Percentiles rank a stretch among this genome's conserved stretches.
Evolutionary conservation across 2,797 vertebrate species (phyloP).

Genomic region (Bradypus variegatus): DNA sequence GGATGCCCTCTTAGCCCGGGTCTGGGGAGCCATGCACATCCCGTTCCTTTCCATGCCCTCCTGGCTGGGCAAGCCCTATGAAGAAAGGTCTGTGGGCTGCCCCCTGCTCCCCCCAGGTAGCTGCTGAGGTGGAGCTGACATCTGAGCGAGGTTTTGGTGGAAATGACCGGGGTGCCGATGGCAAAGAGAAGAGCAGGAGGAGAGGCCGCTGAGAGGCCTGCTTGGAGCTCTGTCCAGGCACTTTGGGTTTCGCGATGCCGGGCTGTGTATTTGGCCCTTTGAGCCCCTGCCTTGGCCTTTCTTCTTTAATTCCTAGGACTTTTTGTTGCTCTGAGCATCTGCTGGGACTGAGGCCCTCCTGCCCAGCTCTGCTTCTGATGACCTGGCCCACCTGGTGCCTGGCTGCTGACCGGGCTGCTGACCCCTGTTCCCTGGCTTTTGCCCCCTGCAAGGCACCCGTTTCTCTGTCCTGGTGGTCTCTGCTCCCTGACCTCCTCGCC

Average conservation of each 20-base stretch:
- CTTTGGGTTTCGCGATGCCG: neutral
- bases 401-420: fast-evolving
- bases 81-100: neutral
- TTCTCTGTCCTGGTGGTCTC: neutral
- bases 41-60: neutral
- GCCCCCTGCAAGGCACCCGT: neutral
- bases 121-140: neutral
- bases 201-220: neutral
- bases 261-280: neutral
- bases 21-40: neutral
- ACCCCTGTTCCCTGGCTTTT: neutral
- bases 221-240: neutral
- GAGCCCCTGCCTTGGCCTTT: neutral
- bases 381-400: neutral
- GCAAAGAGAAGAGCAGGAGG: neutral
- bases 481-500: neutral
- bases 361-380: neutral
- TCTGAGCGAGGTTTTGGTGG: neutral
- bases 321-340: neutral
- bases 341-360: neutral
- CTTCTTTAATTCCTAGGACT: neutral
- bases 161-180: neutral
- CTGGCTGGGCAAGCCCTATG: neutral
- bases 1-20: neutral
- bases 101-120: fast-evolving